Base-by-base conservation (phyloP, 1,140 invertebrate genomes). In the Hormaphis cornu region DNA sequence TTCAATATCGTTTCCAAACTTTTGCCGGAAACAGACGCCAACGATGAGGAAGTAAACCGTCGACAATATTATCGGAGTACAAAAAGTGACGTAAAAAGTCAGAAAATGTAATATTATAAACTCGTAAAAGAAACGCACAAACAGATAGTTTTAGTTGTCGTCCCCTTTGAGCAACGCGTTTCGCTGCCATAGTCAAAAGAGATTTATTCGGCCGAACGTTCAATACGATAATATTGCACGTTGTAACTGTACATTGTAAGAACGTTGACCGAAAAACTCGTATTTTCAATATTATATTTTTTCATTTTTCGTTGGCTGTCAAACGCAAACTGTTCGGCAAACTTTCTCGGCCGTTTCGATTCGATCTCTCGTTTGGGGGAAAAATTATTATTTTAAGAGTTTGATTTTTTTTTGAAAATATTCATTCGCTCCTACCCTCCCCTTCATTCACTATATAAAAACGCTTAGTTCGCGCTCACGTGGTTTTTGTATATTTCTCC, bases 241-340 rank as follows among this genome's bases (percentile, higher is more conserved):
- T n/a, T n/a, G 24, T 8, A 22, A n/a, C n/a, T n/a, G n/a, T n/a
- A n/a, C n/a, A n/a, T n/a, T n/a, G n/a, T n/a, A n/a, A n/a, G n/a
- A n/a, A n/a, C n/a, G 53, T 22, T 58, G 54, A 58, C 54, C 54
- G 22, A 58, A 40, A n/a, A n/a, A 35, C 37, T 37, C 14, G 12
- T 16, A 40, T 58, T 58, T 8, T 58, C n/a, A n/a, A n/a, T n/a
- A n/a, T n/a, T n/a, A n/a, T n/a, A n/a, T 58, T 40, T 56, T 22
- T 2, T 37, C 40, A n/a, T 40, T 35, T 37, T 22, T 37, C 20
- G 0, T 4, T 16, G 8, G 18, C 33, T 58, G 54, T 58, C 54
- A 58, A 37, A 58, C 54, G 54, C 54, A 58, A 16, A 40, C 54
- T 24, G 33, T 37, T 58, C 30, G 30, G 30, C 20, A 54, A 58